These are phyloP conservation scores for Oxyruncus cristatus DNA, from an alignment of 2,113 vertebrate genomes.

Conservation along the genomic window DNA sequence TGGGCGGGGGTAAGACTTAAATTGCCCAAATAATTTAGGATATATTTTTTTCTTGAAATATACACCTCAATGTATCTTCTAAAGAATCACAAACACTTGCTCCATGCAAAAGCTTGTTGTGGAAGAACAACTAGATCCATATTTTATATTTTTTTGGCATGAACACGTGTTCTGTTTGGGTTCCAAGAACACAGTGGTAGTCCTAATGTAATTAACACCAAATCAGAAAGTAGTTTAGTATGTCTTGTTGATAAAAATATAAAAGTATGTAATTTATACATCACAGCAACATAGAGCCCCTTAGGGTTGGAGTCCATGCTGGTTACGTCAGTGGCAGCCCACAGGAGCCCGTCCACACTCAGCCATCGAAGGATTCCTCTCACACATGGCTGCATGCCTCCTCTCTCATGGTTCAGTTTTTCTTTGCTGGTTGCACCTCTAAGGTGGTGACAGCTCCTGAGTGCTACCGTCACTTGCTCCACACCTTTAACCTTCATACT, in stretches of 20 bases:
- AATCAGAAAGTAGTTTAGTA: neutral
- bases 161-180: rapidly evolving
- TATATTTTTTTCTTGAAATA: neutral
- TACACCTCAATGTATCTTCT: neutral
- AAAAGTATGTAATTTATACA: neutral
- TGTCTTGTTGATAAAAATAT: neutral
- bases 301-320: neutral
- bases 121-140: neutral
- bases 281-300: neutral
- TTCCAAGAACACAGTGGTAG: neutral
- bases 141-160: neutral
- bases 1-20: rapidly evolving
- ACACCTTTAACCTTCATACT: neutral
- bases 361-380: neutral
- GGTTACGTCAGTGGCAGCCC: neutral
- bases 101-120: neutral
- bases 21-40: neutral
- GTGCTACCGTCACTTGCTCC: neutral
- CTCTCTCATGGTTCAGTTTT: neutral
- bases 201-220: neutral
- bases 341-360: neutral
- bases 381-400: rapidly evolving
- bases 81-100: neutral
- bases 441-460: neutral
- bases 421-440: neutral